Evolutionary conservation across 2,113 vertebrate genomes (phyloP).

Genomic region (Scalopus aquaticus): DNA sequence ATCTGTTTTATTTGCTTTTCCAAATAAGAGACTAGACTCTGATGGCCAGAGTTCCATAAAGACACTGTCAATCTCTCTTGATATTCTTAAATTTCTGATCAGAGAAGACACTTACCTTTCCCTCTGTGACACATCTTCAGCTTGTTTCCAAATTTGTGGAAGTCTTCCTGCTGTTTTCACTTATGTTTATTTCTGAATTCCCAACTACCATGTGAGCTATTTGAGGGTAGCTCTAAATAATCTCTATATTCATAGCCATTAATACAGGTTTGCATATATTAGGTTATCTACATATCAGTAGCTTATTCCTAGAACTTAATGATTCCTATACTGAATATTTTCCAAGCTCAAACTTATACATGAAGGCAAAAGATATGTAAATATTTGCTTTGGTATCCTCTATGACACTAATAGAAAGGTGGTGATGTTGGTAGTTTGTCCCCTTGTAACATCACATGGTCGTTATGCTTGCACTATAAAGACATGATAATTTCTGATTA

Average conservation of each 20-base stretch:
- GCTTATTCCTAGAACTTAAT: background rate
- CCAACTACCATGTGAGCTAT: background rate
- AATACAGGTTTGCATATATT: background rate
- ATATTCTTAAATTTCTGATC: background rate
- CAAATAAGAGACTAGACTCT: background rate
- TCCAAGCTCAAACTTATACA: background rate
- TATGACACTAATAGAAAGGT: background rate
- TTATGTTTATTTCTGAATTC: background rate
- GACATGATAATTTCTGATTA: background rate
- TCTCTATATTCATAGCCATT: background rate
- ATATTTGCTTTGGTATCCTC: background rate
- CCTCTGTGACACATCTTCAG: accelerated
- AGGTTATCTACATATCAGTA: background rate
- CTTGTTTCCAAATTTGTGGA: background rate
- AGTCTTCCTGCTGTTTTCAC: background rate
- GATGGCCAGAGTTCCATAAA: background rate
- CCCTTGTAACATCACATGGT: background rate
- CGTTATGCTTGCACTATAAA: background rate
- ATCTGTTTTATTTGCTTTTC: background rate
- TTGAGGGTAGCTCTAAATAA: background rate
- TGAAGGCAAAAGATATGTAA: background rate
- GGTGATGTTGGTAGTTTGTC: accelerated
- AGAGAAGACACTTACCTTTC: background rate
- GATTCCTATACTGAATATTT: background rate
- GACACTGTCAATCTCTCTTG: background rate